phyloP scores from a whole-genome alignment of 2,113 vertebrate genomes.

The Campylorhamphus procurvoides region DNA sequence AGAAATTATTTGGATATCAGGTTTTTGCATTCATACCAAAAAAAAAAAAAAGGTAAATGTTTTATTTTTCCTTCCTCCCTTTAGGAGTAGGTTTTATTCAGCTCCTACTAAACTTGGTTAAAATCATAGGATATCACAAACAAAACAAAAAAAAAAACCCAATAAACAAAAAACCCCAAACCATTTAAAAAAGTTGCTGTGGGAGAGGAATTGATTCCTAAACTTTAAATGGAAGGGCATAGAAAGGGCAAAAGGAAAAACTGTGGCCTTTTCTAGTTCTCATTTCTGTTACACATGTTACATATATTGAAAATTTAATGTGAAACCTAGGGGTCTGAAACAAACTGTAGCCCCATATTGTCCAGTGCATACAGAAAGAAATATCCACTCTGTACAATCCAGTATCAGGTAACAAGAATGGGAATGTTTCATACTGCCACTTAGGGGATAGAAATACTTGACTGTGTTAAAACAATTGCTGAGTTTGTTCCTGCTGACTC shows the following conservation, averaged over 20 bases:
- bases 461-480: background rate
- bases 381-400: background rate
- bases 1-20: background rate
- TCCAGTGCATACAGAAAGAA: background rate
- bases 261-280: background rate
- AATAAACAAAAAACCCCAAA: background rate
- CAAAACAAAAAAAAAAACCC: background rate
- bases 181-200: background rate
- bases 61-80: background rate
- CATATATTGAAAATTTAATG: background rate
- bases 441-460: background rate
- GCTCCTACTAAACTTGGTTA: background rate
- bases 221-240: background rate
- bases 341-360: background rate
- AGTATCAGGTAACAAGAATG: background rate
- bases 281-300: background rate
- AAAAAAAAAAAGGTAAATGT: background rate
- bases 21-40: background rate
- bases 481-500: background rate
- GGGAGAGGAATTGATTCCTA: background rate
- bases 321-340: background rate
- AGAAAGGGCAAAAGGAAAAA: background rate
- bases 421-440: background rate
- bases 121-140: background rate
- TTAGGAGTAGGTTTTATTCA: background rate